These are phyloP conservation scores for Etia nguti DNA, from an alignment of 2,113 vertebrate genomes.

Conservation along the genomic window DNA sequence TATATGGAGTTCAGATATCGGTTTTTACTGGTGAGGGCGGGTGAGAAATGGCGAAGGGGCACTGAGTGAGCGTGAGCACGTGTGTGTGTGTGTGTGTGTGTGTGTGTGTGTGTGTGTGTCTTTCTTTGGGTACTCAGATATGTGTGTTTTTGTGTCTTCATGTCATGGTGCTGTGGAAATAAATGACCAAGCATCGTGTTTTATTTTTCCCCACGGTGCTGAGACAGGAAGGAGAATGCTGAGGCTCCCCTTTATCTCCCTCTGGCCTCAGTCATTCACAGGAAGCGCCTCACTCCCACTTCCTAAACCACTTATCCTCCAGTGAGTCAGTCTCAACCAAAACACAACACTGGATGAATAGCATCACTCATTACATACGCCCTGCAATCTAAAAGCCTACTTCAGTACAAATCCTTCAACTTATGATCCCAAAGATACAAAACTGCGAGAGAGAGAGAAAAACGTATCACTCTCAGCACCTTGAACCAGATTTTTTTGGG, in stretches of 20 bases:
- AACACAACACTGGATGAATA: constrained; percentile 22
- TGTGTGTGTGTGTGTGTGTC: rapidly evolving
- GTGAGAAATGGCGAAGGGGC: not conserved
- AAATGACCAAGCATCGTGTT: constrained; percentile 32
- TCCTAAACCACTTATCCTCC: constrained; percentile 55
- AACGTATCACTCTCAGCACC: not conserved
- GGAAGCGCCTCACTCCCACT: constrained; percentile 45
- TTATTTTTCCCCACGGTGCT: constrained; percentile 34
- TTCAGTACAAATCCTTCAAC: constrained; percentile 20
- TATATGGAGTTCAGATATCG: constrained; percentile 21
- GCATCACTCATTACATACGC: constrained; percentile 28
- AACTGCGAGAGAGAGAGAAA: not conserved
- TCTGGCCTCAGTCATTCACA: constrained; percentile 43
- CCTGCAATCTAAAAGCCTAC: not conserved
- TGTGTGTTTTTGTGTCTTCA: constrained; percentile 3
- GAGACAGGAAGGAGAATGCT: constrained; percentile 39
- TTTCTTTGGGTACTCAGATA: not conserved
- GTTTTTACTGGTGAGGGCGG: constrained; percentile 4
- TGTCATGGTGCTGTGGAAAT: constrained; percentile 47
- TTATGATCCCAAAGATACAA: constrained; percentile 16
- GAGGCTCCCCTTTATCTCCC: constrained; percentile 12
- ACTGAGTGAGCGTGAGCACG: not conserved
- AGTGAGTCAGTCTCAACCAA: constrained; percentile 31
- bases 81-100: too few relatives aligned
- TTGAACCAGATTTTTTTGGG: not conserved